Evolutionary conservation across 2,797 vertebrate genomes (phyloP).

Genomic region (Poecilia gillii): DNA sequence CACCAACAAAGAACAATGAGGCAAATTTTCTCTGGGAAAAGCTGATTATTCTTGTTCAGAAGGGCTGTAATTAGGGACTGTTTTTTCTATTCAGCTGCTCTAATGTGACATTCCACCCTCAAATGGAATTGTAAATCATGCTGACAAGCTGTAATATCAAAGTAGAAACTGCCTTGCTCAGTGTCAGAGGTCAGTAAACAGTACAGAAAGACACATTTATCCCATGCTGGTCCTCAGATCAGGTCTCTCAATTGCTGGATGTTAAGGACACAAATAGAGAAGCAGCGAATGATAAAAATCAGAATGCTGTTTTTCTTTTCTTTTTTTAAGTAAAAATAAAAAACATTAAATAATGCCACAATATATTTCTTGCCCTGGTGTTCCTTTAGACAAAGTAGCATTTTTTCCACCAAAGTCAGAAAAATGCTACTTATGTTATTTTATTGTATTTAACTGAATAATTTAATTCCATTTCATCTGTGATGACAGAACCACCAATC

Average conservation of each 20-base stretch:
- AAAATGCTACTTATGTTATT: not conserved
- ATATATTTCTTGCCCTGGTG: not conserved
- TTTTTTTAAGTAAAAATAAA: too few species aligned
- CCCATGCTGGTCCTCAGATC: not conserved
- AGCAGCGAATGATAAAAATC: not conserved
- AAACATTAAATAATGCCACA: not conserved
- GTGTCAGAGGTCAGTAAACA: not conserved
- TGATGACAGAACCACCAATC: not conserved
- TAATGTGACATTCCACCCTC: constrained; percentile 17
- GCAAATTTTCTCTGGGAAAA: constrained; percentile 24
- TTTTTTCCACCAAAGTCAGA: not conserved
- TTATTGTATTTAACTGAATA: not conserved
- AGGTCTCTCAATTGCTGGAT: not conserved
- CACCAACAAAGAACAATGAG: constrained; percentile 56
- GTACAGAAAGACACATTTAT: not conserved
- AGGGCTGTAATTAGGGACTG: constrained; percentile 34
- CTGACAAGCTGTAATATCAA: not conserved
- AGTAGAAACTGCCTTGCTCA: not conserved
- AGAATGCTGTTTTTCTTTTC: too few species aligned
- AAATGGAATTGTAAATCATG: constrained; percentile 13
- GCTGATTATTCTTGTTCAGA: constrained; percentile 24
- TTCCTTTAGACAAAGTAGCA: not conserved
- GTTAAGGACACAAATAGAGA: not conserved
- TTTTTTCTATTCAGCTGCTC: not conserved
- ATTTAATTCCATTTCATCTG: not conserved